Evolutionary conservation across 2,113 vertebrate genomes (phyloP).

Genomic region (Zeus faber): DNA sequence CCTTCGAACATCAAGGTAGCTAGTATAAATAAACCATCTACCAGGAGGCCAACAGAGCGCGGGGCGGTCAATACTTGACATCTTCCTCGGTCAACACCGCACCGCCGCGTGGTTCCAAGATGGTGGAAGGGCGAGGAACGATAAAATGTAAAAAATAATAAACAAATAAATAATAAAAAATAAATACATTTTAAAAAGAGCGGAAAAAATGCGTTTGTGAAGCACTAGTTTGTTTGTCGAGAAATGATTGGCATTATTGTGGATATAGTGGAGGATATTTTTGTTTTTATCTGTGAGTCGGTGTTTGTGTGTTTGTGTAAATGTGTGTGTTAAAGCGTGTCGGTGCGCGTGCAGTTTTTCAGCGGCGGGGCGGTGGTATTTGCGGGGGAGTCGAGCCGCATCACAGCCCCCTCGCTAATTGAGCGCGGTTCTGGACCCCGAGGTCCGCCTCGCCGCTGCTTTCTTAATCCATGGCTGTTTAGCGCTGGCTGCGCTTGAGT

Average conservation of each 20-base stretch:
- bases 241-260: too few relatives aligned
- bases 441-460: slow-evolving; percentile 60
- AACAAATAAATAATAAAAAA: too few relatives aligned
- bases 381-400: slow-evolving; percentile 32
- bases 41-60: slow-evolving; percentile 19
- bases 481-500: slow-evolving; percentile 71
- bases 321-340: neutral
- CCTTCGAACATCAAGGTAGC: slow-evolving; percentile 49
- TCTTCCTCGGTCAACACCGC: slow-evolving; percentile 30
- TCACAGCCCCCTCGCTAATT: slow-evolving; percentile 65
- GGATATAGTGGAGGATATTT: too few relatives aligned
- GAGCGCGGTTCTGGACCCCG: slow-evolving; percentile 58
- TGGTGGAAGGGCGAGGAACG: too few relatives aligned
- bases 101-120: slow-evolving; percentile 1
- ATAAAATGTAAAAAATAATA: too few relatives aligned
- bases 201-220: too few relatives aligned
- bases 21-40: slow-evolving; percentile 41
- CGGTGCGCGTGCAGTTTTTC: neutral
- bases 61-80: slow-evolving; percentile 29
- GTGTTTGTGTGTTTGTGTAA: slow-evolving; percentile 1
- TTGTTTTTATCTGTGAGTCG: neutral
- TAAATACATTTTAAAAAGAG: too few relatives aligned
- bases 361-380: neutral
- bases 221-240: too few relatives aligned
- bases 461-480: slow-evolving; percentile 70